Evolutionary conservation across 2,113 vertebrate species (phyloP).

Genomic region (Lampris megalopsis): DNA sequence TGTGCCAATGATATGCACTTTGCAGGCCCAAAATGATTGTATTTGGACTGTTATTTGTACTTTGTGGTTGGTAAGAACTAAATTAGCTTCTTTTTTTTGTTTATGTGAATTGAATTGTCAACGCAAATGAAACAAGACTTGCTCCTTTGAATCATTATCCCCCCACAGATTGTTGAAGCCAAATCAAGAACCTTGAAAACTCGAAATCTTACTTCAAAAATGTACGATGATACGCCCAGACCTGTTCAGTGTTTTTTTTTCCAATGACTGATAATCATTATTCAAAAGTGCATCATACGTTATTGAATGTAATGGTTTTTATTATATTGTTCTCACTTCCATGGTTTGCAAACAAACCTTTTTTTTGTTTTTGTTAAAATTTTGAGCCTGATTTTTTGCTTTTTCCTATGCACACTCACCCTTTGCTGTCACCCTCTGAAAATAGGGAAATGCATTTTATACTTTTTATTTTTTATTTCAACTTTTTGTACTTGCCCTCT

Average conservation of each 20-base stretch:
- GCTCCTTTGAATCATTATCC: constrained; percentile 57
- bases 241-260: constrained; percentile 67
- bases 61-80: constrained; percentile 70
- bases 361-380: constrained; percentile 43
- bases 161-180: constrained; percentile 53
- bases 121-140: constrained; percentile 59
- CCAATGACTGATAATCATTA: constrained; percentile 75
- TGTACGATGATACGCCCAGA: constrained; percentile 41
- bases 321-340: constrained; percentile 64
- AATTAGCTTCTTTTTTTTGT: constrained; percentile 69
- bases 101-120: constrained; percentile 64
- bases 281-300: constrained; percentile 72
- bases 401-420: constrained; percentile 76
- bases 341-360: constrained; percentile 54
- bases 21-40: constrained; percentile 73
- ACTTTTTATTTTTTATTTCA: constrained; percentile 71
- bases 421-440: constrained; percentile 75
- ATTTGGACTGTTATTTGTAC: constrained; percentile 69
- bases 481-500: constrained; percentile 74
- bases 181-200: constrained; percentile 55
- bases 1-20: constrained; percentile 80
- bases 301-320: constrained; percentile 85
- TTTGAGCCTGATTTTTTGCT: constrained; percentile 72
- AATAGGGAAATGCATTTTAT: constrained; percentile 80
- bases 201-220: constrained; percentile 44